Evolutionary conservation across 2,888 invertebrate genomes (phyloP).

Genomic region (Elegia similella): DNA sequence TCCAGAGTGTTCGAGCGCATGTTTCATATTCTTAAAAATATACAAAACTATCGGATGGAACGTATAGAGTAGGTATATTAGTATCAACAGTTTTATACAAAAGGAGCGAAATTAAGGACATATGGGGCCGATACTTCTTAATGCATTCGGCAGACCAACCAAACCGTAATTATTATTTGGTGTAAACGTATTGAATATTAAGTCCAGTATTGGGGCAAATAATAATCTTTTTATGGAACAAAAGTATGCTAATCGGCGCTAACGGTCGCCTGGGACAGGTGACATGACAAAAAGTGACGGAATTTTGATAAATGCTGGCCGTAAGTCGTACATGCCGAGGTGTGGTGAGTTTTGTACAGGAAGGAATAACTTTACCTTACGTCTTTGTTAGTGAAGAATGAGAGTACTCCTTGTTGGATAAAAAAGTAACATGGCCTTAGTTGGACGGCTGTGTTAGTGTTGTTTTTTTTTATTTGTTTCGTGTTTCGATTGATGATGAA

Average conservation of each 20-base stretch:
- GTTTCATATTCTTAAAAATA: too few relatives aligned
- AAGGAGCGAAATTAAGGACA: constrained; percentile 27
- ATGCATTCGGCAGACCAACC: constrained; percentile 66
- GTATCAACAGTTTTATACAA: not conserved
- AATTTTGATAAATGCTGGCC: constrained; percentile 46
- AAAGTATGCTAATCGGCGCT: constrained; percentile 65
- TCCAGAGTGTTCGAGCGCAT: too few relatives aligned
- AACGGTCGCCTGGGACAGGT: constrained; percentile 55
- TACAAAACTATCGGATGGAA: too few relatives aligned
- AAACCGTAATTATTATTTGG: constrained; percentile 73
- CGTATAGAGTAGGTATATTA: too few relatives aligned
- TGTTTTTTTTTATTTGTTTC: too few relatives aligned
- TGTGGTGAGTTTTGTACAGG: constrained; percentile 8
- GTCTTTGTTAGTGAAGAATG: constrained; percentile 12
- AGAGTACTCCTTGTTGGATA: not conserved
- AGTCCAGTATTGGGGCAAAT: constrained; percentile 57
- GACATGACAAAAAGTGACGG: constrained; percentile 58
- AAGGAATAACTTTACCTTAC: constrained; percentile 11
- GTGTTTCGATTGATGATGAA: too few relatives aligned
- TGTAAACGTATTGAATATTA: constrained; percentile 78
- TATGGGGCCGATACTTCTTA: constrained; percentile 38
- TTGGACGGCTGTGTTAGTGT: too few relatives aligned
- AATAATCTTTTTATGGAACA: constrained; percentile 58
- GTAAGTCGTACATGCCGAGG: constrained; percentile 1
- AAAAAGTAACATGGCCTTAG: not conserved